Evolutionary conservation across 1,140 invertebrate genomes (phyloP).

Genomic region (Gonatopus flavifemur): DNA sequence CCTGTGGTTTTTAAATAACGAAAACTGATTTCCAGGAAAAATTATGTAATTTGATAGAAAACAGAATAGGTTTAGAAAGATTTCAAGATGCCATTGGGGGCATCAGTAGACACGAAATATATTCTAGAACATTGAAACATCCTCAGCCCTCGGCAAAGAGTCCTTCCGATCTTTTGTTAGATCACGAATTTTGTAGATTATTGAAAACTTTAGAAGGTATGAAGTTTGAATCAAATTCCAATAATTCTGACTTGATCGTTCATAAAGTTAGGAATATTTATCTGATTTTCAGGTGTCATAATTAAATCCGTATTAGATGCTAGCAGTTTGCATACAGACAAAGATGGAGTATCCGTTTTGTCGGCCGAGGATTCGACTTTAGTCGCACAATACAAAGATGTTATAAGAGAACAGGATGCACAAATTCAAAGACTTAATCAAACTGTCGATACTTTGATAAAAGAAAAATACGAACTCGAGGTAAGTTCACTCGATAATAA

Average conservation of each 20-base stretch:
- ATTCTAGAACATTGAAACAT: conserved; percentile 89
- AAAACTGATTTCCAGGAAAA: conserved; percentile 63
- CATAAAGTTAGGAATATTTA: neutral
- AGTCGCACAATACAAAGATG: conserved; percentile 81
- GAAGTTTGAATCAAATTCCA: conserved; percentile 1
- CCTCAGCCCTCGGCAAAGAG: conserved; percentile 82
- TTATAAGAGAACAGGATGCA: conserved; percentile 85
- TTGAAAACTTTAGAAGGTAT: conserved; percentile 78
- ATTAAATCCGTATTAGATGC: conserved; percentile 62
- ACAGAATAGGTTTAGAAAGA: conserved; percentile 88
- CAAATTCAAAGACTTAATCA: conserved; percentile 68
- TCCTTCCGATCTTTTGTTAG: conserved; percentile 81
- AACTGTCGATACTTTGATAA: conserved; percentile 57
- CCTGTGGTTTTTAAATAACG: neutral
- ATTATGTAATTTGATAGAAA: conserved; percentile 83
- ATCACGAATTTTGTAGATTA: conserved; percentile 93
- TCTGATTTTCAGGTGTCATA: conserved; percentile 37
- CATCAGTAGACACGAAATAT: conserved; percentile 86
- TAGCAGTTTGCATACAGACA: conserved; percentile 39
- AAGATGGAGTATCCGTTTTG: conserved; percentile 40
- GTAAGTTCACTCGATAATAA: conserved; percentile 37
- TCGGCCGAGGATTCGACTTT: conserved; percentile 62
- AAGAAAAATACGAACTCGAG: conserved; percentile 62
- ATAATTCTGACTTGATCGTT: conserved; percentile 6
- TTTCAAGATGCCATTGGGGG: conserved; percentile 86